Percentiles rank a stretch among this genome's conserved stretches.
Conservation (phyloP, 1,140 invertebrate genomes). For the Cotesia vestalis region DNA sequence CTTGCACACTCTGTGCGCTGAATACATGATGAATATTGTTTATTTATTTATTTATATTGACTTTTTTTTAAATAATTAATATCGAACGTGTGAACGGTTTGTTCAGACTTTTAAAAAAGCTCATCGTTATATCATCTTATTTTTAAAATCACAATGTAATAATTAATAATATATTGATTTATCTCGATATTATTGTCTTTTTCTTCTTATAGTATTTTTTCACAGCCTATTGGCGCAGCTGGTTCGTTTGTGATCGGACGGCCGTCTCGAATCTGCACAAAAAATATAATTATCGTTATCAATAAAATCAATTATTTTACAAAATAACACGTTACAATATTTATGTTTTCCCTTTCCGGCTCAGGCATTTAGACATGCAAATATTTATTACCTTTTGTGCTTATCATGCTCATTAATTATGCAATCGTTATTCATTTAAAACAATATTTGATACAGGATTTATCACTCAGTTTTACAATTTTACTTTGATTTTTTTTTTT, state of each 20-base stretch:
- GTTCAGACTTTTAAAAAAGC: background rate
- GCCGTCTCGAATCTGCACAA: background rate
- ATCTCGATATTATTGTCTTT: background rate
- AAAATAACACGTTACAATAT: no score
- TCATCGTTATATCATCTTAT: background rate
- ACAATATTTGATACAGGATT: background rate
- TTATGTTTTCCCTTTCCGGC: background rate
- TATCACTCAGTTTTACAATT: no score
- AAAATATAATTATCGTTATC: no score
- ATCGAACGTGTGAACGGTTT: background rate
- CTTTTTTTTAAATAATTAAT: background rate
- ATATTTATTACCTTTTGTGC: slow-evolving; percentile 1
- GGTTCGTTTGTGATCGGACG: slow-evolving; percentile 1
- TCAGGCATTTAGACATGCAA: background rate
- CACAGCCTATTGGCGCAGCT: background rate
- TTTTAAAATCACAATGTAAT: background rate
- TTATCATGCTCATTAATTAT: slow-evolving; percentile 16
- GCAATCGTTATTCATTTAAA: background rate
- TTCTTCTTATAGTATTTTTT: background rate
- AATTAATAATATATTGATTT: background rate
- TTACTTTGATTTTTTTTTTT: no score
- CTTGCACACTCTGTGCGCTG: slow-evolving; percentile 51
- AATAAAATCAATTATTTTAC: no score
- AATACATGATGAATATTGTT: slow-evolving; percentile 53
- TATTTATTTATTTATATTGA: slow-evolving; percentile 24